These are phyloP conservation scores for Stomatorhinus walkeri DNA, from an alignment of 2,797 vertebrate species.

Conservation along the genomic window DNA sequence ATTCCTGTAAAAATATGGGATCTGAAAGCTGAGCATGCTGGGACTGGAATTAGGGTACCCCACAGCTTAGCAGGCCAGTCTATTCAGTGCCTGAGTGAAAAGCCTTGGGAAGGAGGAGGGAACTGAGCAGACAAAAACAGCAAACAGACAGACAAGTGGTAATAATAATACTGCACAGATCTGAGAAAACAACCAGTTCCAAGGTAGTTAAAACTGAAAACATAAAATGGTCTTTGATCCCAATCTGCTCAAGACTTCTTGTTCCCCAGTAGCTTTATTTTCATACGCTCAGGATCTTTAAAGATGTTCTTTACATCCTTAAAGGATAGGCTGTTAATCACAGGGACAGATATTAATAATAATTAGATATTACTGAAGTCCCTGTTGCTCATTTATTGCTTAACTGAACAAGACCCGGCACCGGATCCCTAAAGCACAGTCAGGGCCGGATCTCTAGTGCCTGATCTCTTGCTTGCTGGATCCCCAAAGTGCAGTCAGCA, in stretches of 20 bases:
- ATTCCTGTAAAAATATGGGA: slow-evolving; percentile 28
- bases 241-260: not conserved
- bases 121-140: slow-evolving; percentile 45
- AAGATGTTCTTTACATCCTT: not conserved
- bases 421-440: not conserved
- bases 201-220: not conserved
- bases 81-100: slow-evolving; percentile 22
- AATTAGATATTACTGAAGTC: not conserved
- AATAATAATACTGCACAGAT: not conserved
- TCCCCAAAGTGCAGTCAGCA: not conserved
- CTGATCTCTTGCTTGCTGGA: not conserved
- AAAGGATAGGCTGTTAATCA: not conserved
- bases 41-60: slow-evolving; percentile 28
- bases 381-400: not conserved
- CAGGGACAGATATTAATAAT: not conserved
- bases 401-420: not conserved
- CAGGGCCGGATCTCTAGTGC: not conserved
- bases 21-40: slow-evolving; percentile 31
- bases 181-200: not conserved
- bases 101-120: slow-evolving; percentile 42
- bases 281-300: not conserved
- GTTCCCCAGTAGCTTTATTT: not conserved
- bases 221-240: not conserved
- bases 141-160: not conserved
- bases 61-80: slow-evolving; percentile 38